Conservation (phyloP, 2,797 vertebrate species). For the Thamnophis elegans region DNA sequence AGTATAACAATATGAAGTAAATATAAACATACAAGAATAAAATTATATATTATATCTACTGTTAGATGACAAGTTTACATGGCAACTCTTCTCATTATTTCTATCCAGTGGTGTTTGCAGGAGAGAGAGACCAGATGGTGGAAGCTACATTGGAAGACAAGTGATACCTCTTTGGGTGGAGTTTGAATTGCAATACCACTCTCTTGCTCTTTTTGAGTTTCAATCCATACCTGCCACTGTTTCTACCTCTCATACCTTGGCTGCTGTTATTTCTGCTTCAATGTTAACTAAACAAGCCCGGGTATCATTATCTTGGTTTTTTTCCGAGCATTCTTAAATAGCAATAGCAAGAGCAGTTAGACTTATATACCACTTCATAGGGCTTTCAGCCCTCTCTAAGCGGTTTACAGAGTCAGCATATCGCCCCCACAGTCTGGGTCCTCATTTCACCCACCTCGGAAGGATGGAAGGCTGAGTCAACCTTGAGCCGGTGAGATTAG, state of each 20-base stretch:
- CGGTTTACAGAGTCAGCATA: too few species aligned
- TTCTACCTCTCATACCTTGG: neutral
- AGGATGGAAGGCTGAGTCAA: too few species aligned
- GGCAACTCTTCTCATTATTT: neutral
- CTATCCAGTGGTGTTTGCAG: neutral
- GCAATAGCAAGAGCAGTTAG: too few species aligned
- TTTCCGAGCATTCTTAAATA: neutral
- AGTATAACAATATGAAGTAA: neutral
- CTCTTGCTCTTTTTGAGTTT: neutral
- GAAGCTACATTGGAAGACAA: neutral
- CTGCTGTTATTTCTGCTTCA: neutral
- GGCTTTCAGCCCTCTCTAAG: too few species aligned
- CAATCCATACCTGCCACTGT: neutral
- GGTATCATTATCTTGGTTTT: neutral
- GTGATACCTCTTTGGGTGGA: neutral
- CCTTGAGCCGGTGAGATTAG: too few species aligned
- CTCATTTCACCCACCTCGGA: too few species aligned
- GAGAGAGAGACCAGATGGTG: neutral
- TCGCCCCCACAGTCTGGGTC: too few species aligned
- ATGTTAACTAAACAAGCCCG: neutral
- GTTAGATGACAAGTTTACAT: neutral
- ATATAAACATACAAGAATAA: neutral
- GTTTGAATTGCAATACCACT: neutral
- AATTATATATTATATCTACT: neutral
- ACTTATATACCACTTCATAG: too few species aligned